Base-by-base conservation (phyloP, 2,888 invertebrate species). In the Drosophila prolongata region DNA sequence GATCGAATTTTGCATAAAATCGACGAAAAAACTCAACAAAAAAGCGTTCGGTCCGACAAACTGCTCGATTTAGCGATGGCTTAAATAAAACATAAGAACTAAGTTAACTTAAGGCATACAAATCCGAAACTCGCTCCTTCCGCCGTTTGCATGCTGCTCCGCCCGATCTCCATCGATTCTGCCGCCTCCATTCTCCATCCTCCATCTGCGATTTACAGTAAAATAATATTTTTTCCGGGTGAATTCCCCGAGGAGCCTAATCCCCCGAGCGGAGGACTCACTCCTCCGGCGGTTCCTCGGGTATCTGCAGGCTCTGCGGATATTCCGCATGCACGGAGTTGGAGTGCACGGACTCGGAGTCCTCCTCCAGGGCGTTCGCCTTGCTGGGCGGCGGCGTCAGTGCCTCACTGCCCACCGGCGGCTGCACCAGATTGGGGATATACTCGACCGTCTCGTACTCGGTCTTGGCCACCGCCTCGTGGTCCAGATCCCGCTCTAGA, bases 271-370 rank as follows among this genome's bases (percentile, higher is more conserved):
- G 42, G 9, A 1, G 24, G 19, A 14, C 69, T 90, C 91, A 92
- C 75, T 90, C 90, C 91, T 92, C 92, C 69, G 92, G 92, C 76
- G 92, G 92, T 71, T 92, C 91, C 56, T 91, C 92, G 46, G 91
- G 91, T 85, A 91, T 89, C 78, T 92, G 80, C 43, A 91, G 83
- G 79, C 89, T 85, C 81, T 92, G 90, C 27, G 90, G 90, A 71
- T 89, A 91, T 65, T 91, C 90, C 70, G 90, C 91, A 67, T 92
- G 91, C 68, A 92, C 91, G 19, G 91, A 92, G 70, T 92, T 92
- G 43, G 91, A 87, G 73, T 90, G 90, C 57, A 90, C 86, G 64
- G 34, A 35, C 16, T 92, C 89, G 60, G 81, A 57, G 19, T 89
- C 92, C 64, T 91, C 90, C 43, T 91, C 91, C 52, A 89, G 74